Evolutionary conservation across 2,113 vertebrate genomes (phyloP).

Genomic region (Halichoerus grypus): DNA sequence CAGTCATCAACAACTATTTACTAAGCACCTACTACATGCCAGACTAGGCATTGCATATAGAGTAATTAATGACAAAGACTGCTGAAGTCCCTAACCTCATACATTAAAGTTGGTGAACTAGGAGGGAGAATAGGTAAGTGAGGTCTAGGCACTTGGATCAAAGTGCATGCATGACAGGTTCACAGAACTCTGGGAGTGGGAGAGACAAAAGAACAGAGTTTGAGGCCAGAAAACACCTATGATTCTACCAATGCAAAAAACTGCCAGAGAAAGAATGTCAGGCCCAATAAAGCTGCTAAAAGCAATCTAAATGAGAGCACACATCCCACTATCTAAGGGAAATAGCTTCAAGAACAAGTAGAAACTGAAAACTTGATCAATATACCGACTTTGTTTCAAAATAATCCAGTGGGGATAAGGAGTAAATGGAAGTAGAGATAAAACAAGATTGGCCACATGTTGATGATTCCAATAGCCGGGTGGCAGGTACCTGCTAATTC

Average conservation of each 20-base stretch:
- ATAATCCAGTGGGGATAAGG: neutral
- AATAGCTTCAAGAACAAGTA: neutral
- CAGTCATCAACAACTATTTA: neutral
- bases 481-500: neutral
- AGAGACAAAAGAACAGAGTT: neutral
- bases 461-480: neutral
- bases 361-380: neutral
- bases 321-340: neutral
- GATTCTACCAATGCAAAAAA: neutral
- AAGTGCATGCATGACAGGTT: neutral
- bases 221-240: neutral
- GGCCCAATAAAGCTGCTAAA: neutral
- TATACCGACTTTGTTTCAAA: neutral
- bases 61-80: neutral
- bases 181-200: neutral
- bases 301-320: neutral
- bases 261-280: neutral
- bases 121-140: neutral
- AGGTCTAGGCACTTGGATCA: neutral
- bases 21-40: slow-evolving; percentile 2
- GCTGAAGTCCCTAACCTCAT: neutral
- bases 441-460: neutral
- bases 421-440: neutral
- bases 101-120: neutral
- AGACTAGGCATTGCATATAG: neutral